These are phyloP conservation scores for Strigamia maritima DNA, from an alignment of 2,888 invertebrate genomes.

Conservation along the genomic window DNA sequence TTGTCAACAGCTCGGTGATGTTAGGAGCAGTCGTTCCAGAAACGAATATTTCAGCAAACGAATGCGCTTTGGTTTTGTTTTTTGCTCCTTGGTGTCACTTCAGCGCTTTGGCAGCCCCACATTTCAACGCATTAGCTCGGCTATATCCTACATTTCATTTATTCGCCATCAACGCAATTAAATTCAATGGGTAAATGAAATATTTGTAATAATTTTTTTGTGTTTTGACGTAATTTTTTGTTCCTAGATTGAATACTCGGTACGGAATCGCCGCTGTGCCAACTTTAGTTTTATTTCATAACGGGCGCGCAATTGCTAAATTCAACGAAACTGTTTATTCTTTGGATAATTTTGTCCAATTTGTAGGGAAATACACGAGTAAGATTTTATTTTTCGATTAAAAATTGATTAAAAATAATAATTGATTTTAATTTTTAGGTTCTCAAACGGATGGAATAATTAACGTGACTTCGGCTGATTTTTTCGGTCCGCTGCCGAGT, in stretches of 20 bases:
- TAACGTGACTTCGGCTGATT: slow-evolving; percentile 70
- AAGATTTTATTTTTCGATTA: neutral
- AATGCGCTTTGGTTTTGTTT: slow-evolving; percentile 72
- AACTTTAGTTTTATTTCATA: slow-evolving; percentile 82
- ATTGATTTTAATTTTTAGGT: slow-evolving; percentile 52
- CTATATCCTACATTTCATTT: slow-evolving; percentile 82
- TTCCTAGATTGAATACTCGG: slow-evolving; percentile 68
- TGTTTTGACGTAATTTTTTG: slow-evolving; percentile 27
- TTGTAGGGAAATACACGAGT: slow-evolving; percentile 70
- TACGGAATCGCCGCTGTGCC: slow-evolving; percentile 89
- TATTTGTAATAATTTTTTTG: too few relatives aligned
- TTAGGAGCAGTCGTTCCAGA: slow-evolving; percentile 64
- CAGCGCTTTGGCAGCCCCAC: slow-evolving; percentile 82
- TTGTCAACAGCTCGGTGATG: slow-evolving; percentile 70
- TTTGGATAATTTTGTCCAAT: slow-evolving; percentile 72
- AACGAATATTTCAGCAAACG: slow-evolving; percentile 59
- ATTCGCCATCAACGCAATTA: slow-evolving; percentile 84
- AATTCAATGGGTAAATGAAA: slow-evolving; percentile 62
- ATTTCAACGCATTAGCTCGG: slow-evolving; percentile 83
- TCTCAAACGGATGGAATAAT: slow-evolving; percentile 63
- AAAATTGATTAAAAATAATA: neutral
- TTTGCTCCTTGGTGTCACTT: slow-evolving; percentile 87
- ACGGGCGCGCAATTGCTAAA: slow-evolving; percentile 78
- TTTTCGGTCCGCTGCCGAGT: slow-evolving; percentile 75
- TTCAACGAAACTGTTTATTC: slow-evolving; percentile 79